A percentile compares a stretch with the other conserved stretches of the same genome.
These are phyloP conservation scores for Merodon equestris DNA, from an alignment of 2,888 invertebrate genomes.

Conservation along the genomic window DNA sequence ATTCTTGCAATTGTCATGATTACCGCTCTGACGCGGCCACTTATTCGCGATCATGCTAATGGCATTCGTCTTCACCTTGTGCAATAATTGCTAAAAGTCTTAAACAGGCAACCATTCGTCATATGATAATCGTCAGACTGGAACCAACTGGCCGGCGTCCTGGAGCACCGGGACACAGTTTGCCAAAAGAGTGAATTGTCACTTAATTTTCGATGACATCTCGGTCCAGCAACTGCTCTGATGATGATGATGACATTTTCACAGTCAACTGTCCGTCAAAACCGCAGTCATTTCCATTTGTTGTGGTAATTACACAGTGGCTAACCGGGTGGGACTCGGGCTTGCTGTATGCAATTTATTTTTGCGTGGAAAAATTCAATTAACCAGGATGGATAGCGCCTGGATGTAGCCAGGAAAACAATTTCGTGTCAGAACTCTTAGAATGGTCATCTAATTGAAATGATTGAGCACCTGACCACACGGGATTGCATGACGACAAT, in stretches of 20 bases:
- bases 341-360: conserved; percentile 60
- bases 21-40: conserved; percentile 8
- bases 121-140: conserved; percentile 51
- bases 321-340: conserved; percentile 13
- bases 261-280: conserved; percentile 63
- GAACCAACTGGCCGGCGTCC: conserved; percentile 54
- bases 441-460: conserved; percentile 63
- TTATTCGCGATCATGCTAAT: conserved; percentile 58
- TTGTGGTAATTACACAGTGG: conserved; percentile 54
- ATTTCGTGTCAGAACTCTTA: conserved; percentile 66
- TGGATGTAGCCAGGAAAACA: conserved; percentile 30
- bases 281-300: conserved; percentile 63
- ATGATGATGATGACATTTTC: conserved; percentile 68
- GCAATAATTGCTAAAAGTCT: conserved; percentile 11
- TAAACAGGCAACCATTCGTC: conserved; percentile 36
- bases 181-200: conserved; percentile 41
- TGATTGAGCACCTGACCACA: conserved; percentile 66
- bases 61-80: conserved; percentile 35
- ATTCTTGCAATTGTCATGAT: conserved; percentile 26
- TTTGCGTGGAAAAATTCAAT: conserved; percentile 68
- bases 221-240: conserved; percentile 53
- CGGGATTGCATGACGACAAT: conserved; percentile 62
- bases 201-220: conserved; percentile 64
- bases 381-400: conserved; percentile 42
- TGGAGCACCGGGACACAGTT: conserved; percentile 10